Conservation (phyloP, 2,797 vertebrate species). For the Catamblyrhynchus diadema region DNA sequence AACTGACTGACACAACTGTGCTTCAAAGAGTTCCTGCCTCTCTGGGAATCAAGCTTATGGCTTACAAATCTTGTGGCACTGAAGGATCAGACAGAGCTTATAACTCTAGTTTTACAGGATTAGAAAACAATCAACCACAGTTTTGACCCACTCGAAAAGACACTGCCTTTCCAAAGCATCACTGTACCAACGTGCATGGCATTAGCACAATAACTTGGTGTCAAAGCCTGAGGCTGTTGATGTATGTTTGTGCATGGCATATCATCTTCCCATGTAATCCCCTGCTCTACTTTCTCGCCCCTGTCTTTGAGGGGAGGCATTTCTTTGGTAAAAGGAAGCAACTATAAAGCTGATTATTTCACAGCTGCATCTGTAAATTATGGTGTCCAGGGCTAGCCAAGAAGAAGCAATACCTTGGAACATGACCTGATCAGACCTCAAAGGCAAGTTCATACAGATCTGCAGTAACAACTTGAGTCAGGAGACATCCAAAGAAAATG, state of each 20-base stretch:
- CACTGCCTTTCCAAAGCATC: background rate
- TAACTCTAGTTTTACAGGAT: background rate
- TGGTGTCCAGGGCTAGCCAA: background rate
- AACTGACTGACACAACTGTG: fast-evolving
- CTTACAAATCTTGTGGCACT: background rate
- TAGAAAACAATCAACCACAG: background rate
- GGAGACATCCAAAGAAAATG: background rate
- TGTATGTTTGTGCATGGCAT: background rate
- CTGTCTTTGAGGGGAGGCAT: background rate
- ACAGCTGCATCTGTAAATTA: background rate
- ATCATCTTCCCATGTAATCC: conserved; percentile 1
- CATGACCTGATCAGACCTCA: background rate
- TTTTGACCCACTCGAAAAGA: background rate
- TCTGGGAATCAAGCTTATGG: background rate
- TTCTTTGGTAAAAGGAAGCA: background rate
- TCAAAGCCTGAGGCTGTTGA: background rate
- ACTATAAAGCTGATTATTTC: conserved; percentile 19
- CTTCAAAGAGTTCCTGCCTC: background rate
- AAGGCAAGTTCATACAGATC: background rate
- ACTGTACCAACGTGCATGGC: background rate
- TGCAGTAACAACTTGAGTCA: background rate
- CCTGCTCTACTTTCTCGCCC: background rate
- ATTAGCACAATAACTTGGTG: background rate
- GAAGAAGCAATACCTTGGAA: background rate
- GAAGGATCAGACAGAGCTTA: background rate